Conservation (phyloP, 1,140 invertebrate species). For the Heliconius congener region DNA sequence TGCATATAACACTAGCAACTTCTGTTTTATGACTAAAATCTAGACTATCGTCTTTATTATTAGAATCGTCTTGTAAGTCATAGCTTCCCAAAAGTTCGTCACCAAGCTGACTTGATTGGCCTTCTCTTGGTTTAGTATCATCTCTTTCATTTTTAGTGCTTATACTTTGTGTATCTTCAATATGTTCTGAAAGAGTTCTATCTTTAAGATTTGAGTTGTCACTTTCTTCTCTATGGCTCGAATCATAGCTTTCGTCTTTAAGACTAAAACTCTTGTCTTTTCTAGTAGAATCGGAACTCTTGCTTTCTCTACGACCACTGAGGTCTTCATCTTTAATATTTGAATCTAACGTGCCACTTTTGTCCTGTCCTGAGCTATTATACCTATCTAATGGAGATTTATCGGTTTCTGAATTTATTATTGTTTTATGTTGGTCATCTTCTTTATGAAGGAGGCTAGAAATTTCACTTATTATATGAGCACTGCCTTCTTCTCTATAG, state of each 20-base stretch:
- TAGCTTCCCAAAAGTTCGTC: slow-evolving; percentile 2
- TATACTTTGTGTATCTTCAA: not conserved
- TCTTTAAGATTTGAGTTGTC: not conserved
- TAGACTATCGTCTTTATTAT: slow-evolving; percentile 9
- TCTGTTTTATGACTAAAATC: not conserved
- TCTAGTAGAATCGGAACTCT: not conserved
- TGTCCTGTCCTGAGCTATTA: not conserved
- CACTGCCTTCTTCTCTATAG: slow-evolving; percentile 19
- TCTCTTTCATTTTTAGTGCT: not conserved
- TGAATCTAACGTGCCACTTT: not conserved
- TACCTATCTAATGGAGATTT: not conserved
- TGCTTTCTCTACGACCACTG: slow-evolving; percentile 4
- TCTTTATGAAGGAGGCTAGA: not conserved
- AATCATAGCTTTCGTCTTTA: slow-evolving; percentile 20
- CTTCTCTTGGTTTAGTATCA: not conserved
- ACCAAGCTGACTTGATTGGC: not conserved
- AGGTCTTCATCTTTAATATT: slow-evolving; percentile 1
- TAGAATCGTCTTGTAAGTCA: not conserved
- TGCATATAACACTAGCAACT: slow-evolving; percentile 15
- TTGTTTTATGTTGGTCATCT: not conserved
- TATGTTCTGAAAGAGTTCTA: slow-evolving; percentile 7
- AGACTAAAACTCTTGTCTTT: slow-evolving; percentile 21
- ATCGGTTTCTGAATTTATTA: not conserved
- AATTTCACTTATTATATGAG: not conserved
- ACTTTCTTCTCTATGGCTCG: slow-evolving; percentile 15